A percentile compares a stretch with the other conserved stretches of the same genome.
phyloP scores from a whole-genome alignment of 2,113 vertebrate genomes.

The Phyllostomus hastatus region DNA sequence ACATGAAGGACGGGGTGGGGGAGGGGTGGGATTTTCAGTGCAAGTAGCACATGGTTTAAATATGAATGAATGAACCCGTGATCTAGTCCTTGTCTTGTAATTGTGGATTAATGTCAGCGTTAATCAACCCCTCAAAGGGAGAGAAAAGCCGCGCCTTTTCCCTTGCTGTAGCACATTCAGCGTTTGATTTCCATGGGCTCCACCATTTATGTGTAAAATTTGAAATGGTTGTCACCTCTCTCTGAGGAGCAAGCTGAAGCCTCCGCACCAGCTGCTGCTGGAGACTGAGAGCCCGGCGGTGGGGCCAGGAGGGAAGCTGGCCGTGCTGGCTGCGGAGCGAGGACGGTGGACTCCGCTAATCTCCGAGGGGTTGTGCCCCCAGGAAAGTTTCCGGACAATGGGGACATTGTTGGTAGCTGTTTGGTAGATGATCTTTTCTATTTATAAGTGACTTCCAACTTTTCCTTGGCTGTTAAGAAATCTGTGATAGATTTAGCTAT shows the following conservation, averaged over 20 bases:
- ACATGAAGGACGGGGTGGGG: conserved; percentile 80
- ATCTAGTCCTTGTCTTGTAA: conserved; percentile 78
- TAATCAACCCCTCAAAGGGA: conserved; percentile 77
- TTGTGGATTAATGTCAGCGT: conserved; percentile 81
- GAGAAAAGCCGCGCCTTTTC: conserved; percentile 69
- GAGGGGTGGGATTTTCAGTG: conserved; percentile 55
- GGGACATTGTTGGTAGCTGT: conserved; percentile 58
- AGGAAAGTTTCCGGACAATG: conserved; percentile 52
- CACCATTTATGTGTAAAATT: conserved; percentile 81
- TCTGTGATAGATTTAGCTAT: conserved; percentile 86
- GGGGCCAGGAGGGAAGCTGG: conserved; percentile 63
- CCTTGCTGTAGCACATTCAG: conserved; percentile 72
- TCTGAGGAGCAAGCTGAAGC: conserved; percentile 76
- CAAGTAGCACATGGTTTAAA: conserved; percentile 74
- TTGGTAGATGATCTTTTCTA: conserved; percentile 74
- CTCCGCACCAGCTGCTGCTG: conserved; percentile 81
- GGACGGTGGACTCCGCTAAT: neutral
- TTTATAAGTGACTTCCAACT: conserved; percentile 82
- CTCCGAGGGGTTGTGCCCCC: neutral
- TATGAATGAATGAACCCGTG: conserved; percentile 76
- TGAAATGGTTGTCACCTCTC: conserved; percentile 80
- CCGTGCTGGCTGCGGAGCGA: conserved; percentile 36
- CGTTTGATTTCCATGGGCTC: conserved; percentile 79
- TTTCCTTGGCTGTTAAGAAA: conserved; percentile 76
- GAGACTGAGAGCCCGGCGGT: conserved; percentile 52